Evolutionary conservation across 1,140 invertebrate species (phyloP).

Genomic region (Aphelinus certus): DNA sequence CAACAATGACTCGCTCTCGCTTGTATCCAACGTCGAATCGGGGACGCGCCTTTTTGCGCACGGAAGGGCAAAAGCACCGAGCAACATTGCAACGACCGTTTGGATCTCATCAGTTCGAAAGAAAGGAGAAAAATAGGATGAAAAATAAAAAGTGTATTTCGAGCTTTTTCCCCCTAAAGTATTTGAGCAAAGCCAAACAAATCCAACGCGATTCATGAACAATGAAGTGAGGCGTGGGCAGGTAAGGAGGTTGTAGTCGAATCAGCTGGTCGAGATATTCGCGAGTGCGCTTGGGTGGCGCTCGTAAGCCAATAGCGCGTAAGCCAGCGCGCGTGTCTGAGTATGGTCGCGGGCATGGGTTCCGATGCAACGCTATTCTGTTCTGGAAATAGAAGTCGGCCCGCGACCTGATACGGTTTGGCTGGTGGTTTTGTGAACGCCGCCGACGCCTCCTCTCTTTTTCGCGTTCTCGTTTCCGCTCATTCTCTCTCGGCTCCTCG

Average conservation of each 20-base stretch:
- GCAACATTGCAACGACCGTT: too few species aligned
- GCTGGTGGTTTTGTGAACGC: slow-evolving; percentile 52
- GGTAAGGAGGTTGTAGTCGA: too few species aligned
- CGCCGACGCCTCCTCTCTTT: slow-evolving; percentile 50
- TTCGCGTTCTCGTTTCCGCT: slow-evolving; percentile 43
- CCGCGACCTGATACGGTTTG: slow-evolving; percentile 58
- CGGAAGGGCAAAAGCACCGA: too few species aligned
- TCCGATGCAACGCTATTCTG: slow-evolving; percentile 54
- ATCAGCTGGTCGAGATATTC: too few species aligned
- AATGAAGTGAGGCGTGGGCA: too few species aligned
- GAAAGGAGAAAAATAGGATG: neutral
- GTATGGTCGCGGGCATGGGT: slow-evolving; percentile 19
- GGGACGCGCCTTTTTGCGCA: too few species aligned
- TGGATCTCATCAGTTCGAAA: neutral
- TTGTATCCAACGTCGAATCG: too few species aligned
- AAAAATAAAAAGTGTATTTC: neutral
- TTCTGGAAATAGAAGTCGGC: slow-evolving; percentile 62
- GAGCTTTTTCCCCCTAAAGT: too few species aligned
- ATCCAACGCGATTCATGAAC: too few species aligned
- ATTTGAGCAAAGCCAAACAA: too few species aligned
- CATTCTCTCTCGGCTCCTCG: neutral
- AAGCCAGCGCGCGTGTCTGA: neutral
- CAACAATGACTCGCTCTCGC: too few species aligned
- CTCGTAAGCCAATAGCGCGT: slow-evolving; percentile 17
- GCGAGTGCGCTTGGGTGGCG: neutral